A percentile compares a stretch with the other conserved stretches of the same genome.
These are phyloP conservation scores for Musca domestica DNA, from an alignment of 1,140 invertebrate species.

Conservation along the genomic window DNA sequence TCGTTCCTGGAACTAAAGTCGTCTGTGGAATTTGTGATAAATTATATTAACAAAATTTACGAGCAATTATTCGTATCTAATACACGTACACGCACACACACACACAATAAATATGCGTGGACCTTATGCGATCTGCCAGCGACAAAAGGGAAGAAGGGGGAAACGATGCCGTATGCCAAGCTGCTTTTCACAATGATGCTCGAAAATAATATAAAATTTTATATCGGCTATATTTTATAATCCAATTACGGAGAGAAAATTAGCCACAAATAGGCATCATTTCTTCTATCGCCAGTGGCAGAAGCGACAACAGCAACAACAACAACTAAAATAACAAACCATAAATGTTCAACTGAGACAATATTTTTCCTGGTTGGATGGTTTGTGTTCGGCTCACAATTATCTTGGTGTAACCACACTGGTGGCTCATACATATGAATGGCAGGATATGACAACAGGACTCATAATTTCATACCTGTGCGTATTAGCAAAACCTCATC, in stretches of 20 bases:
- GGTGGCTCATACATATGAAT: background rate
- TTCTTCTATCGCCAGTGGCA: background rate
- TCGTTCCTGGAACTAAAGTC: background rate
- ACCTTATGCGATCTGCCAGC: background rate
- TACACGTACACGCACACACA: conserved; percentile 13
- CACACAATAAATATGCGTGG: background rate
- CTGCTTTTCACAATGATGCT: too few species aligned
- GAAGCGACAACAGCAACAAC: background rate
- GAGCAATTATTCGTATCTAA: conserved; percentile 14
- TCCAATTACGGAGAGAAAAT: conserved; percentile 16
- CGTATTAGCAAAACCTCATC: conserved; percentile 14
- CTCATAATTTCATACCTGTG: conserved; percentile 15
- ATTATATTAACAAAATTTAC: conserved; percentile 14
- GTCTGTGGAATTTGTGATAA: conserved; percentile 10
- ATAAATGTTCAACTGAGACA: conserved; percentile 15
- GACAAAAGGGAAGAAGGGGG: background rate
- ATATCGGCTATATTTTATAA: conserved; percentile 19
- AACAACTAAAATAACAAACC: background rate
- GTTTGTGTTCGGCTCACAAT: too few species aligned
- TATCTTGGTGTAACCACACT: too few species aligned
- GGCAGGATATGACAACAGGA: background rate
- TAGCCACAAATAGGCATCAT: conserved; percentile 19
- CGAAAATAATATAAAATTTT: conserved; percentile 17
- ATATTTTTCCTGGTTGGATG: background rate
- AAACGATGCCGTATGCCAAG: background rate